Percentiles rank a stretch among this genome's conserved stretches.
phyloP scores from a whole-genome alignment of 2,888 invertebrate genomes.

The Brenthis ino region DNA sequence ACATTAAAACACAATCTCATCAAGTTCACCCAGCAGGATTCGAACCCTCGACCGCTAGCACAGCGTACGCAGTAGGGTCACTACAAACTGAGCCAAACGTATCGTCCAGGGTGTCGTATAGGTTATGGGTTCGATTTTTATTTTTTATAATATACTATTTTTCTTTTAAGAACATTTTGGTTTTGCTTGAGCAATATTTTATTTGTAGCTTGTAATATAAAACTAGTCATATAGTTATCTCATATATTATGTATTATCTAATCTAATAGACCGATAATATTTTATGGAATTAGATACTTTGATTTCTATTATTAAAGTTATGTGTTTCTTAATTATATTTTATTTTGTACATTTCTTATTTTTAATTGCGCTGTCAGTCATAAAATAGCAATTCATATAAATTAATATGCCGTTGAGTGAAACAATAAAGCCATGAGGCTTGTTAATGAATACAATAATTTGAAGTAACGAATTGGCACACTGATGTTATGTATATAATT shows the following conservation, averaged over 20 bases:
- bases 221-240: too few relatives aligned
- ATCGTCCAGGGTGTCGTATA: too few relatives aligned
- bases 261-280: neutral
- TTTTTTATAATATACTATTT: too few relatives aligned
- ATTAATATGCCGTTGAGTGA: neutral
- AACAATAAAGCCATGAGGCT: neutral
- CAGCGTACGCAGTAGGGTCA: too few relatives aligned
- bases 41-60: too few relatives aligned
- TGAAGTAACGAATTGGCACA: neutral
- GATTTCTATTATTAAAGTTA: neutral
- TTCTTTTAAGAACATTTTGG: too few relatives aligned
- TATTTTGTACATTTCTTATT: neutral
- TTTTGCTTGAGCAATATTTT: too few relatives aligned
- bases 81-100: too few relatives aligned
- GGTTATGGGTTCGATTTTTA: too few relatives aligned
- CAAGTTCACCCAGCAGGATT: too few relatives aligned
- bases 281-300: neutral
- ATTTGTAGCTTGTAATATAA: too few relatives aligned
- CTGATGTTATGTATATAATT: neutral
- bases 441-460: conserved; percentile 9
- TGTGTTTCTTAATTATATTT: neutral
- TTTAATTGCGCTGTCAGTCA: neutral
- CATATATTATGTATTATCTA: neutral
- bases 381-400: neutral
- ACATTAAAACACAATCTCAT: too few relatives aligned